phyloP scores from a whole-genome alignment of 2,113 vertebrate genomes.

The Girardinichthys multiradiatus region DNA sequence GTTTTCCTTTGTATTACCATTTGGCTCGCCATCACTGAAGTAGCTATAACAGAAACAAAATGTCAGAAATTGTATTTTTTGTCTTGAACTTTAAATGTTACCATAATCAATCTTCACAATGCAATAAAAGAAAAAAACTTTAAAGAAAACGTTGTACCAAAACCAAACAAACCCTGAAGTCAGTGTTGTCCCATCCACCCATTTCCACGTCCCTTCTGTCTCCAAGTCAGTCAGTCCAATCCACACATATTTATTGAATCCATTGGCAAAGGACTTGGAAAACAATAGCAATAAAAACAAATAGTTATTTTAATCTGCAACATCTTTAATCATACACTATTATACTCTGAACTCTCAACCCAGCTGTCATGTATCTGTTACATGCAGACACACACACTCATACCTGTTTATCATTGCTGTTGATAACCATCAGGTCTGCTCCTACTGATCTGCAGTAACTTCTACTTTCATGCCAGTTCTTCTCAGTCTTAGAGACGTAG shows the following conservation, averaged over 20 bases:
- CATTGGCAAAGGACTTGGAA: neutral
- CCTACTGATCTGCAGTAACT: conserved; percentile 19
- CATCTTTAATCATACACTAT: too few species aligned
- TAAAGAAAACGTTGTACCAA: neutral
- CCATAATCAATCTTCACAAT: neutral
- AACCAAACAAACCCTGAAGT: conserved; percentile 13
- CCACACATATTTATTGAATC: neutral
- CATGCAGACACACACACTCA: neutral
- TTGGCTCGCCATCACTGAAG: neutral
- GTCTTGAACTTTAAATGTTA: neutral
- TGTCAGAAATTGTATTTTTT: neutral
- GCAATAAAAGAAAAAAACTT: neutral
- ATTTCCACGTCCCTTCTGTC: conserved; percentile 27
- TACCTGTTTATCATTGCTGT: conserved; percentile 45
- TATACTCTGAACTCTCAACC: too few species aligned
- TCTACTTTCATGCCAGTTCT: conserved; percentile 42
- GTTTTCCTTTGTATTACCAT: neutral
- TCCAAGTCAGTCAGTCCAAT: conserved; percentile 25
- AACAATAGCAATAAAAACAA: neutral
- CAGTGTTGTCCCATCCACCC: conserved; percentile 29
- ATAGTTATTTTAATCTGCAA: too few species aligned
- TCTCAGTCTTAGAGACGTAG: conserved; percentile 34
- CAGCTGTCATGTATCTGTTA: too few species aligned
- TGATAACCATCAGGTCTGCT: conserved; percentile 51
- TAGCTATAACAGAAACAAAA: neutral